These are phyloP conservation scores for Drosophila anomalipes DNA, from an alignment of 2,888 invertebrate genomes.

Conservation along the genomic window DNA sequence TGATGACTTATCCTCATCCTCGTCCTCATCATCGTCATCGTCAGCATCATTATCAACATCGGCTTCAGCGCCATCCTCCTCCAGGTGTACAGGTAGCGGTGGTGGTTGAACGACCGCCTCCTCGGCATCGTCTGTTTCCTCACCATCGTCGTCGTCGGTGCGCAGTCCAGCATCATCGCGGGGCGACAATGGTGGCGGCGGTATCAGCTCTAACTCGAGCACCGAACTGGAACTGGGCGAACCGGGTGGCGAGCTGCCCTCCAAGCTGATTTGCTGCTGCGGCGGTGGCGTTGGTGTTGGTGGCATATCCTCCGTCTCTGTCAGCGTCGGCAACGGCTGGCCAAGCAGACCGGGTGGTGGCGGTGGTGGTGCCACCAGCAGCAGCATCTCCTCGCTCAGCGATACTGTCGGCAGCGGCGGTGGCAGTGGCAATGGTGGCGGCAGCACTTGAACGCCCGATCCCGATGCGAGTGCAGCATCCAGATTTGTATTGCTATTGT, in stretches of 20 bases:
- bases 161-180: constrained; percentile 64
- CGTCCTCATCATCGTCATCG: constrained; percentile 76
- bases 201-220: constrained; percentile 80
- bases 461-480: constrained; percentile 49
- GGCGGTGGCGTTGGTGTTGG: constrained; percentile 81
- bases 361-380: constrained; percentile 66
- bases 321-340: constrained; percentile 78
- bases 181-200: constrained; percentile 74
- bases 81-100: constrained; percentile 31
- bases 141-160: constrained; percentile 64
- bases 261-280: constrained; percentile 42
- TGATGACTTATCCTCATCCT: constrained; percentile 74
- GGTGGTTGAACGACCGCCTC: constrained; percentile 54
- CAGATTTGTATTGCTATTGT: constrained; percentile 87
- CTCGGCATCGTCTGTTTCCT: constrained; percentile 68
- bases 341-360: constrained; percentile 66
- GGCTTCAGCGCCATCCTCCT: constrained; percentile 47
- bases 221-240: constrained; percentile 73
- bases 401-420: constrained; percentile 62
- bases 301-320: constrained; percentile 82
- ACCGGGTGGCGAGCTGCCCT: constrained; percentile 58
- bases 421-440: constrained; percentile 47
- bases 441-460: constrained; percentile 42
- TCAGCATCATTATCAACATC: constrained; percentile 48
- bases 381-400: constrained; percentile 61